These are phyloP conservation scores for Heterodera filipjevi DNA, from an alignment of 2,888 invertebrate species.

Conservation along the genomic window DNA sequence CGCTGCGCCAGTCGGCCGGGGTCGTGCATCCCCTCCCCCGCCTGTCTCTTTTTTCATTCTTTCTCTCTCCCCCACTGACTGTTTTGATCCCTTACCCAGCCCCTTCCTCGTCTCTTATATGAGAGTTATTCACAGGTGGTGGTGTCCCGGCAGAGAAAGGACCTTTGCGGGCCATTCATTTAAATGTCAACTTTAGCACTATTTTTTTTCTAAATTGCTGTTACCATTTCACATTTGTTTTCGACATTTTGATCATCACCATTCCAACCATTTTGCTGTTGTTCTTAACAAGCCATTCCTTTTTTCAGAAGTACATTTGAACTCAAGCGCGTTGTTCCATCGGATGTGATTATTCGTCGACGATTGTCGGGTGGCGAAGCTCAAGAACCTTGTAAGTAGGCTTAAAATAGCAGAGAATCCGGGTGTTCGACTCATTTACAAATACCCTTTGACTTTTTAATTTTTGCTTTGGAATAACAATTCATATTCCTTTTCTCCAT, in stretches of 20 bases:
- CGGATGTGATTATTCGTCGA: not conserved
- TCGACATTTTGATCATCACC: not conserved
- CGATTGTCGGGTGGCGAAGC: conserved; percentile 4
- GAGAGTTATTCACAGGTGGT: not conserved
- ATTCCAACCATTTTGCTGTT: not conserved
- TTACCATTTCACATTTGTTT: not conserved
- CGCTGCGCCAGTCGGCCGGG: not conserved
- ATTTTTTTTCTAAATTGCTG: not conserved
- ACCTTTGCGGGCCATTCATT: conserved; percentile 2
- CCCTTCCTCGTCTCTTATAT: not conserved
- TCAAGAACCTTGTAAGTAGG: not conserved
- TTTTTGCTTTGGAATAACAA: not conserved
- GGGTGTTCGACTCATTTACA: too few species aligned
- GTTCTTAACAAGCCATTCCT: not conserved
- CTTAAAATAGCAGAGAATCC: not conserved
- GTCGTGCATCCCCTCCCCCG: not conserved
- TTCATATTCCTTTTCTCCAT: not conserved
- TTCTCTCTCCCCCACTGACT: not conserved
- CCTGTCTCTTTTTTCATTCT: not conserved
- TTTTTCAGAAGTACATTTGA: conserved; percentile 12
- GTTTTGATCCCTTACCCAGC: not conserved
- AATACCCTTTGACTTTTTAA: not conserved
- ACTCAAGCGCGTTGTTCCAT: conserved; percentile 8
- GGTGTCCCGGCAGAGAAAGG: not conserved
- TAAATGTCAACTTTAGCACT: not conserved